Conservation (phyloP, 2,888 invertebrate genomes). For the Drosophila pseudotalamancana region DNA sequence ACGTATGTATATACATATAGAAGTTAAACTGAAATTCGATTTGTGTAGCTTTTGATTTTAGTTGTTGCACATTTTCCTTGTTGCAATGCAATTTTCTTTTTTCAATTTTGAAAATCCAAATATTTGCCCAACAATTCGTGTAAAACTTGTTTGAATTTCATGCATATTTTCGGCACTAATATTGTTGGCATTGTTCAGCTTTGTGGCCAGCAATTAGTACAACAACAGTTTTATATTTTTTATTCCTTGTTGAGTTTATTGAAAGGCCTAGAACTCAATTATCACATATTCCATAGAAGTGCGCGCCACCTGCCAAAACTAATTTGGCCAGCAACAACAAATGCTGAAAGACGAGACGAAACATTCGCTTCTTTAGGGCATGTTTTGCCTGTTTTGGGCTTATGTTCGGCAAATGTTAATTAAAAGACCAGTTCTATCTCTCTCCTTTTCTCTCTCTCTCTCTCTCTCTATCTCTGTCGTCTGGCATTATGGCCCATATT, state of each 20-base stretch:
- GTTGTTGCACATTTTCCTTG: not conserved
- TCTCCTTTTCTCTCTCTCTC: not conserved
- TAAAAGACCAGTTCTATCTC: slow-evolving; percentile 44
- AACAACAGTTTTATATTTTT: slow-evolving; percentile 1
- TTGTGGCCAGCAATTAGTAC: slow-evolving; percentile 28
- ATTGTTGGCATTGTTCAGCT: slow-evolving; percentile 3
- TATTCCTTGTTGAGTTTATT: slow-evolving; percentile 33
- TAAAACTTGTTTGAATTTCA: slow-evolving; percentile 14
- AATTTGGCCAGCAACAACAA: slow-evolving; percentile 18
- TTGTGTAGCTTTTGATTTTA: not conserved
- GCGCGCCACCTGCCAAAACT: slow-evolving; percentile 35
- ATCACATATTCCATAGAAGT: slow-evolving; percentile 60
- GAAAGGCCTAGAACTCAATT: slow-evolving; percentile 63
- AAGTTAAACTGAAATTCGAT: no score
- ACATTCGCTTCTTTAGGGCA: slow-evolving; percentile 1
- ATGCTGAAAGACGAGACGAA: not conserved
- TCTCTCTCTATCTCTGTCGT: not conserved
- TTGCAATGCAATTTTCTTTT: not conserved
- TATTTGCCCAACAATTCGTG: slow-evolving; percentile 25
- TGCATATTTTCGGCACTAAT: slow-evolving; percentile 18
- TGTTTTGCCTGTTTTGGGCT: slow-evolving; percentile 27
- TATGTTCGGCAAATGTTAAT: slow-evolving; percentile 65
- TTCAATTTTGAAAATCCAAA: slow-evolving; percentile 8
- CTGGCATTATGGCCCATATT: slow-evolving; percentile 35
- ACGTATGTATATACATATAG: slow-evolving; percentile 2